Evolutionary conservation across 1,140 invertebrate genomes (phyloP).

Genomic region (Nasonia vitripennis): DNA sequence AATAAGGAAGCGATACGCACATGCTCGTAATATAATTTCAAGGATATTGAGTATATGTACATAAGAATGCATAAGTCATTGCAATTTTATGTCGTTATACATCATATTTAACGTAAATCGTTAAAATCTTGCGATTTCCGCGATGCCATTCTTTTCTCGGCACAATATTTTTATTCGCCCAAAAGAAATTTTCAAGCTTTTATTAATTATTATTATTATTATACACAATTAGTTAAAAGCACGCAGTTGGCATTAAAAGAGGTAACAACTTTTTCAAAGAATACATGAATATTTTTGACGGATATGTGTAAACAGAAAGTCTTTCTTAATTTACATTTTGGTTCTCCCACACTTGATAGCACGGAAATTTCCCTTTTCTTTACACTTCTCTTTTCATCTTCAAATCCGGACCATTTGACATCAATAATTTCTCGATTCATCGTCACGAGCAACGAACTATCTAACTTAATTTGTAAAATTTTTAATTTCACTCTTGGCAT

Average conservation of each 20-base stretch:
- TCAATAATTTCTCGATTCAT: neutral
- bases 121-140: conserved; percentile 28
- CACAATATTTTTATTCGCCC: neutral
- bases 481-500: too few relatives aligned
- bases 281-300: neutral
- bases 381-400: neutral
- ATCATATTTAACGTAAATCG: conserved; percentile 36
- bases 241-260: neutral
- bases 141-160: neutral
- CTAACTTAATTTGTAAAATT: too few relatives aligned
- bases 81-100: conserved; percentile 41
- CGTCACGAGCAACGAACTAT: too few relatives aligned
- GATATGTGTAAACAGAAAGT: neutral
- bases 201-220: too few relatives aligned
- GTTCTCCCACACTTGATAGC: neutral
- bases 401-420: neutral
- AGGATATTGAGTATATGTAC: conserved; percentile 22
- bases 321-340: neutral
- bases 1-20: conserved; percentile 38
- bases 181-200: too few relatives aligned
- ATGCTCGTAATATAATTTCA: conserved; percentile 42
- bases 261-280: neutral
- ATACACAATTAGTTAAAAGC: too few relatives aligned
- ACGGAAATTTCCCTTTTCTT: neutral
- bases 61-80: conserved; percentile 38